Percentiles rank a stretch among this genome's conserved stretches.
phyloP scores from a whole-genome alignment of 2,888 invertebrate species.

The Phortica okadai region DNA sequence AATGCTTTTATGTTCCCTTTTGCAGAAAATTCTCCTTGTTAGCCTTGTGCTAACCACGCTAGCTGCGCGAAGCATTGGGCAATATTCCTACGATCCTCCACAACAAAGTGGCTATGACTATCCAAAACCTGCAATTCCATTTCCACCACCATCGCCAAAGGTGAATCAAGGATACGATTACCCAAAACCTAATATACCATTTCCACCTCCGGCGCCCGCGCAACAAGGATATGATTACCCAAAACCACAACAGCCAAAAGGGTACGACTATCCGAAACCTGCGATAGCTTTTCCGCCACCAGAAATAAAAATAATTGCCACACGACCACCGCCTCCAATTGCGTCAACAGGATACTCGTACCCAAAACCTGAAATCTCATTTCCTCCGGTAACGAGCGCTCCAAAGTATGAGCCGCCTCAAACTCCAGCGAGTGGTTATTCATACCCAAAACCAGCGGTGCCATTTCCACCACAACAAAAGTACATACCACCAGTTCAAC shows the following conservation, averaged over 20 bases:
- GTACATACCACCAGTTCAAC: constrained; percentile 51
- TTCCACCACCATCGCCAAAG: constrained; percentile 34
- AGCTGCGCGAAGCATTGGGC: constrained; percentile 47
- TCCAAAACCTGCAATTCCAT: constrained; percentile 58
- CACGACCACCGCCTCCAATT: constrained; percentile 21
- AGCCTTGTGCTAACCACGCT: constrained; percentile 55
- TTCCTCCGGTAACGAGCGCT: constrained; percentile 40
- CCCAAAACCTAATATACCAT: constrained; percentile 24
- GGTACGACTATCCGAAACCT: constrained; percentile 39
- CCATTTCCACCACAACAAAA: constrained; percentile 39
- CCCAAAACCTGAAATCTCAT: constrained; percentile 49
- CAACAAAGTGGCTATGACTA: constrained; percentile 60
- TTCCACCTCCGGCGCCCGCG: constrained; percentile 35
- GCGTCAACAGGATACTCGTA: constrained; percentile 49
- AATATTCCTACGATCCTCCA: constrained; percentile 46
- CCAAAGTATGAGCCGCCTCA: constrained; percentile 38
- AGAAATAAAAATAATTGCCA: constrained; percentile 19
- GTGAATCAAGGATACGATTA: constrained; percentile 41
- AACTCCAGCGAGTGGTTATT: constrained; percentile 17
- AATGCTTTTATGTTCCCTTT: constrained; percentile 32
- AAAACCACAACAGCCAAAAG: constrained; percentile 48
- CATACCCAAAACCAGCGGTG: constrained; percentile 24
- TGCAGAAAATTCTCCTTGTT: constrained; percentile 59
- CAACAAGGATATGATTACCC: constrained; percentile 62
- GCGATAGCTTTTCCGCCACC: constrained; percentile 37